phyloP scores from a whole-genome alignment of 2,797 vertebrate genomes.

The Melanotaenia pygmaea region DNA sequence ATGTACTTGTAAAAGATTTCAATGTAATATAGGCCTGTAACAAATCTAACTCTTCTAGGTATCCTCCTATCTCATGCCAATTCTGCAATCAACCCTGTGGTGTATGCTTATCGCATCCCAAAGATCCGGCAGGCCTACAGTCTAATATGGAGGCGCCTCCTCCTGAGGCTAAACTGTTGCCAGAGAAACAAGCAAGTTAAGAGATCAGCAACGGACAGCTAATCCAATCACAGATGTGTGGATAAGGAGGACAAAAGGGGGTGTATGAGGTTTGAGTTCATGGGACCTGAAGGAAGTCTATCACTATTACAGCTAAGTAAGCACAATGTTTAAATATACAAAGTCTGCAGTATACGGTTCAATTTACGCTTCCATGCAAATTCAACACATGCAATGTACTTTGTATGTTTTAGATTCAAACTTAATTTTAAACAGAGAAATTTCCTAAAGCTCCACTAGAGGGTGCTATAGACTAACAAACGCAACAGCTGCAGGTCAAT shows the following conservation, averaged over 20 bases:
- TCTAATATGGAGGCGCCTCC: constrained; percentile 81
- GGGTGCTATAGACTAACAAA: constrained; percentile 47
- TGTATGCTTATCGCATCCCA: constrained; percentile 88
- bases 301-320: constrained; percentile 2
- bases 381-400: fast-evolving
- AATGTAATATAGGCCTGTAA: not conserved
- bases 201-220: constrained; percentile 14
- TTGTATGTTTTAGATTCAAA: not conserved
- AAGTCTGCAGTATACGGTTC: not conserved
- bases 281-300: not conserved
- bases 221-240: constrained; percentile 28
- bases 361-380: not conserved
- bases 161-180: constrained; percentile 61
- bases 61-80: constrained; percentile 88
- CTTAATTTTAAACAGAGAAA: constrained; percentile 5
- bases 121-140: constrained; percentile 86
- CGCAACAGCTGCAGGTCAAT: not conserved
- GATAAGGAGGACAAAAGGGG: not conserved
- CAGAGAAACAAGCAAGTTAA: constrained; percentile 25
- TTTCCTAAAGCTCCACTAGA: constrained; percentile 63
- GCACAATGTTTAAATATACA: not conserved
- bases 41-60: constrained; percentile 42
- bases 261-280: constrained; percentile 3
- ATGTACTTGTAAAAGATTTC: not conserved
- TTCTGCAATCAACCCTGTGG: constrained; percentile 89